Conservation (phyloP, 1,140 invertebrate genomes). For the Hormaphis cornu region DNA sequence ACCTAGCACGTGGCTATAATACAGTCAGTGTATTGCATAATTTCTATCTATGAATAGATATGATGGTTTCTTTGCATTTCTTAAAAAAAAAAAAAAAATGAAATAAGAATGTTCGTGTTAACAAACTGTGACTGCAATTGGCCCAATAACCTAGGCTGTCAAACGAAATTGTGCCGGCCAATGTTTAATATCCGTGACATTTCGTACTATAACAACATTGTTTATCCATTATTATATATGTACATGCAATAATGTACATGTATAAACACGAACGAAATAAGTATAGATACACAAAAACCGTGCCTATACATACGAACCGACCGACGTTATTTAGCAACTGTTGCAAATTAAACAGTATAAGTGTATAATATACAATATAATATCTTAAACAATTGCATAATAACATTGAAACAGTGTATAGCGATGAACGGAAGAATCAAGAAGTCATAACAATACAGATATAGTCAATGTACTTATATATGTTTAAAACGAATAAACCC, state of each 20-base stretch:
- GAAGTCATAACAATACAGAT: too few species aligned
- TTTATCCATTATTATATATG: background rate
- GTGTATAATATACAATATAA: too few species aligned
- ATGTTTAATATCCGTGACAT: constrained; percentile 26
- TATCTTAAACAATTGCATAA: constrained; percentile 7
- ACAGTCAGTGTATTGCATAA: too few species aligned
- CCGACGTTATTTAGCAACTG: constrained; percentile 18
- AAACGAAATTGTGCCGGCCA: constrained; percentile 12
- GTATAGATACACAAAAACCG: too few species aligned
- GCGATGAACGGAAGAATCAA: too few species aligned
- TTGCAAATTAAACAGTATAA: constrained; percentile 26
- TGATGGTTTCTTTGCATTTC: background rate
- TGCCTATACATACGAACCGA: too few species aligned
- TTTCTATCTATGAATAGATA: background rate
- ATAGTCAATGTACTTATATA: too few species aligned
- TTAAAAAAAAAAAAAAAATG: background rate
- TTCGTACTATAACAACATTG: background rate
- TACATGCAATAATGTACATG: background rate
- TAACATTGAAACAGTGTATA: background rate
- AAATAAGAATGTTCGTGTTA: background rate
- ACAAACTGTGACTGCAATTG: constrained; percentile 31
- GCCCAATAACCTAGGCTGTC: constrained; percentile 20
- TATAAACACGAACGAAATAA: too few species aligned
- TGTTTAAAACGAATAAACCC: too few species aligned
- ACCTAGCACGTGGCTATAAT: background rate